Evolutionary conservation across 1,140 invertebrate genomes (phyloP), one percentile per base, ranked within the genome.

Genomic region (Lithobius niger): DNA sequence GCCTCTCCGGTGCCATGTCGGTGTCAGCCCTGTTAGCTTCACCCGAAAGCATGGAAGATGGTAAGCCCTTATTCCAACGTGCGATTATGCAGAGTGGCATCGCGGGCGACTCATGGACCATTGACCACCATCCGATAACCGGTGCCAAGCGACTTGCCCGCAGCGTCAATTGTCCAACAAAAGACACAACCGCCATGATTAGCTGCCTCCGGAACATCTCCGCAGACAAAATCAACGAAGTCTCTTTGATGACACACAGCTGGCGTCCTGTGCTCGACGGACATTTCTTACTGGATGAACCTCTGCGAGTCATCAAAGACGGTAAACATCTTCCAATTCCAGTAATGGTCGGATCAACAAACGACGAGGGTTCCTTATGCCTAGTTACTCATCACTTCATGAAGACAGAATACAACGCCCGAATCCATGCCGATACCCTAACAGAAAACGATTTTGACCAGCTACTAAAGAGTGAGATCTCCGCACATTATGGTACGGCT

Each of bases 21-120:
- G 60, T 62, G 16, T 56, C 60, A 18, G 55, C 59, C 19, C 56
- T 64, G 2, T 15, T 65, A 1, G 52, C 59, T 19, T 63, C 64
- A 3, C 60, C 64, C 13, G 6, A 21, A 2, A 2, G 21, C 2
- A 28, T 44, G 3, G 52, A 53, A 13, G 3, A 52, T 3, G 25
- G 54, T 19, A 18, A 52, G 22, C 44, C 48, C 24, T 43, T 65
- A 10, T 66, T 66, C 51, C 18, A 62, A 0, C 21, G 55, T 43
- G 56, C 60, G 6, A 64, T 66, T 6, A 18, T 66, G 2, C 58
- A 63, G 40, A 66, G 64, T 31, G 64, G 64, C 2, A 47, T 65
- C 13, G 62, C 64, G 3, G 57, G 51, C 44, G 61, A 58, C 18
- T 26, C 60, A 10, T 64, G 62, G 61, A 54, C 55, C 21, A 60